A percentile compares a stretch with the other conserved stretches of the same genome.
Conservation (phyloP, 2,888 invertebrate genomes). For the Ferdinandea cuprea region DNA sequence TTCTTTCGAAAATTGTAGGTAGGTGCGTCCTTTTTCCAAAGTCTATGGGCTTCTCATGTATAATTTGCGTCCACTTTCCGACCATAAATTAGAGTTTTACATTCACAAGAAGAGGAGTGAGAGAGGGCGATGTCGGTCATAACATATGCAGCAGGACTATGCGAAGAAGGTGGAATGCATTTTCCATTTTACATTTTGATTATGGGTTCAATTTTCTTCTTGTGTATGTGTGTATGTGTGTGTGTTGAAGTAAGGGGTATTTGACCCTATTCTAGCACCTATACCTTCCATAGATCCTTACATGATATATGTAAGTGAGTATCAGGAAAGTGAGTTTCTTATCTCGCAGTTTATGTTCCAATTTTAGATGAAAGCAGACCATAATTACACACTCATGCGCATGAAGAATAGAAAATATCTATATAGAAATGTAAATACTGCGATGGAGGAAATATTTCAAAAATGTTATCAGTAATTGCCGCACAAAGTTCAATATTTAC, state of each 20-base stretch:
- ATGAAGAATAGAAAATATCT: slow-evolving; percentile 7
- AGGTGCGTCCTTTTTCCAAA: background rate
- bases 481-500: slow-evolving; percentile 56
- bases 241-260: too few species aligned
- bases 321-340: slow-evolving; percentile 66
- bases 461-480: slow-evolving; percentile 35
- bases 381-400: slow-evolving; percentile 47
- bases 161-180: slow-evolving; percentile 37
- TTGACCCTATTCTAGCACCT: slow-evolving; percentile 31
- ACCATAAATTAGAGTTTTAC: slow-evolving; percentile 66
- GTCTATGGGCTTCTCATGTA: slow-evolving; percentile 33
- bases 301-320: background rate
- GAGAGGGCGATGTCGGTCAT: slow-evolving; percentile 20
- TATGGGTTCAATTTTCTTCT: slow-evolving; percentile 45
- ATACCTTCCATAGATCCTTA: background rate
- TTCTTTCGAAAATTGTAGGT: slow-evolving; percentile 23
- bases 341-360: slow-evolving; percentile 60
- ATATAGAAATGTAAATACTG: slow-evolving; percentile 14
- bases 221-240: background rate
- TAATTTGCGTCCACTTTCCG: slow-evolving; percentile 69
- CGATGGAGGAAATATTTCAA: slow-evolving; percentile 24
- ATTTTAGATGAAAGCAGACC: slow-evolving; percentile 60
- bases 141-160: slow-evolving; percentile 47
- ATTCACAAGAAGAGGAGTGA: slow-evolving; percentile 12
- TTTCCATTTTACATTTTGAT: slow-evolving; percentile 43